Conservation (phyloP, 2,113 vertebrate genomes). For the Falco punctatus region DNA sequence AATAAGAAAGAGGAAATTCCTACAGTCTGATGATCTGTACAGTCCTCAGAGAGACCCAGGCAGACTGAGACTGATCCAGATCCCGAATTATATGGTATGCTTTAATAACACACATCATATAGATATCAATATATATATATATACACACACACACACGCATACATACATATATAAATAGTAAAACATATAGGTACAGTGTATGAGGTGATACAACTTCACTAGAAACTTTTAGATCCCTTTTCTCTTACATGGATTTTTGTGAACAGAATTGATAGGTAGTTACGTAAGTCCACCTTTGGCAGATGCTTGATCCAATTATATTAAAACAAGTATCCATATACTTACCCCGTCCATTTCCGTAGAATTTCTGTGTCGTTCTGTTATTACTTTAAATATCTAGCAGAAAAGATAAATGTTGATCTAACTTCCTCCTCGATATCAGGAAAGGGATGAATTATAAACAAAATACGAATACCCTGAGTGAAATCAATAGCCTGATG, state of each 20-base stretch:
- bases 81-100: background rate
- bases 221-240: background rate
- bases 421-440: background rate
- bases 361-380: background rate
- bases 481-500: background rate
- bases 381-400: background rate
- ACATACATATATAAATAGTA: background rate
- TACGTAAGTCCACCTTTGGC: background rate
- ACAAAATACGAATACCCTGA: background rate
- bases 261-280: background rate
- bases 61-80: background rate
- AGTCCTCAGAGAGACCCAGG: background rate
- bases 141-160: no score
- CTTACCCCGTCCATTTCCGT: background rate
- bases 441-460: background rate
- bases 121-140: background rate
- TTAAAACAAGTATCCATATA: background rate
- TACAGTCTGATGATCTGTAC: background rate
- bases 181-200: background rate
- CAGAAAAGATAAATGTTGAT: background rate
- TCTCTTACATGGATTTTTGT: background rate
- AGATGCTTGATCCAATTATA: background rate
- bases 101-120: background rate
- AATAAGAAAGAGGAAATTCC: background rate
- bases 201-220: background rate